Base-by-base conservation (phyloP, 2,888 invertebrate genomes). In the Drosophila percnosoma region DNA sequence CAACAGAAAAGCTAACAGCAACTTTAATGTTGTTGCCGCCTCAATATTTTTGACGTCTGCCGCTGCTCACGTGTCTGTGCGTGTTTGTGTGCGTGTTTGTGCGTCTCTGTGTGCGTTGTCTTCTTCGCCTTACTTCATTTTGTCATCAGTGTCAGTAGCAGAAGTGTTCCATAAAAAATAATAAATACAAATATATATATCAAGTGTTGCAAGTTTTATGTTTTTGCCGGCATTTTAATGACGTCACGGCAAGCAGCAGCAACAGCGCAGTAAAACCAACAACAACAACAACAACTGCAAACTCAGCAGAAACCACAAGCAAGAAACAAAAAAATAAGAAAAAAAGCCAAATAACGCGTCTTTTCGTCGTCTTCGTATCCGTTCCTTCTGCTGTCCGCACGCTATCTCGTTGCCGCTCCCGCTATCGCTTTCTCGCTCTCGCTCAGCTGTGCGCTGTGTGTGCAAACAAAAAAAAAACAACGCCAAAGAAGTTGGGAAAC, bases 141-240 rank as follows among this genome's bases (percentile, higher is more conserved):
- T 65, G 71, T 52, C 54, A 45, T 34, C 48, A 49, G 60, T 72
- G 75, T 75, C 78, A 73, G 70, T 49, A 66, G 69, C 70, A 40
- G 66, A 48, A 24, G 73, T 68, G 64, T 54, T 38, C 36, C 48
- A 62, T 40, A 38, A 51, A 18, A 29, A 59, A 42, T 33, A 52
- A 55, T 29, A 57, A 15, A 68, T 36, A 57, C 27, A 54, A 60
- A 61, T 24, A 15, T 45, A 34, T 18, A 36, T 36, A 54, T 7
- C 10, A 27, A 54, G 24, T 36, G 51, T 24, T 51, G 38, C 38
- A 61, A 62, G 66, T 62, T 58, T 75, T 59, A 61, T 73, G 68
- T 78, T 73, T 78, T 75, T 80, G 73, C 89, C 85, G 85, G 85
- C 85, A 82, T 84, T 78, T 86, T 89, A 80, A 89, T 85, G 85